Base-by-base conservation (phyloP, 53 echinoderm and acorn worm species). In the Echinarachnius parma region DNA sequence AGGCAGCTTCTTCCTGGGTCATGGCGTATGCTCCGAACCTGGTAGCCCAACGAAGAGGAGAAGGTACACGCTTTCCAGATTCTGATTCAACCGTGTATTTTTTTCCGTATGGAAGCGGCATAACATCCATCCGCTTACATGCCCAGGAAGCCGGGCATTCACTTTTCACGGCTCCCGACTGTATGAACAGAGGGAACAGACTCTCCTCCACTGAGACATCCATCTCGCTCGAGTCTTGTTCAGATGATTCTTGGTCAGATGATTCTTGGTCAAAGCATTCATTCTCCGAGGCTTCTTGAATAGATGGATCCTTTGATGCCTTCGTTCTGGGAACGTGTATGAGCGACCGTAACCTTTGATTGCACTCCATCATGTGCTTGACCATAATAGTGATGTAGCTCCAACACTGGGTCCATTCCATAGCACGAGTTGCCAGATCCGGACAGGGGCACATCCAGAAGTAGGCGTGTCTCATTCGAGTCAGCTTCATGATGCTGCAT, bases 311-410 rank as follows among this genome's bases (percentile, higher is more conserved):
- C n/a, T n/a, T n/a, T n/a, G n/a, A n/a, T n/a, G n/a, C n/a, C n/a
- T n/a, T 39, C 46, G 65, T 45, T 47, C 65, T 36, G 21, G 65
- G 65, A 47, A 65, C 65, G 46, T n/a, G 46, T 45, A 65, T 46
- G 27, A 45, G 16, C 18, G 47, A 26, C 25, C 15, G 7, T 9
- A 65, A 65, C 27, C 5, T 9, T 16, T 28, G 18, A 39, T 65
- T 65, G 18, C 37, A 45, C 19, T 15, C 39, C 44, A 65, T 65
- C 65, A 65, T 46, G 19, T 26, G 15, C 7, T 27, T 36, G 15
- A 65, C 47, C 15, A 36, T 65, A 29, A 19, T 46, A 18, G 65
- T 27, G 15, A 65, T 39, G 14, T 28, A 47, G 22, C 9, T 22
- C 65, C 65, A 65, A 30, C 48, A 65, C 3, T 27, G 29, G 29